Conservation (phyloP, 2,113 vertebrate species). For the Hippocampus comes region DNA sequence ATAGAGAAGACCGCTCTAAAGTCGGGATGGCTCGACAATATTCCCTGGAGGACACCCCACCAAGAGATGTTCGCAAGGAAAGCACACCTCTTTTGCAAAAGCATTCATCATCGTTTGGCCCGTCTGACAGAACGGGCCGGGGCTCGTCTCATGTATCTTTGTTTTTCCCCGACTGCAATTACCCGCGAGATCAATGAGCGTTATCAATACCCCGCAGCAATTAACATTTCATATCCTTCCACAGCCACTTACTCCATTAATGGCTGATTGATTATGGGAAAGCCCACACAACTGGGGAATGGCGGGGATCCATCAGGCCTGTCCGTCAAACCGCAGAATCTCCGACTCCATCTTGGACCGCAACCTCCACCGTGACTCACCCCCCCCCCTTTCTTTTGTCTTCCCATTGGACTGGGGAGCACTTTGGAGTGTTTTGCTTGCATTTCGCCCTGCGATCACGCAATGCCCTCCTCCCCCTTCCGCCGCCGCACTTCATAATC, state of each 20-base stretch:
- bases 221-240: constrained; percentile 81
- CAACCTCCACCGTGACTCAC: neutral
- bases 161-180: constrained; percentile 74
- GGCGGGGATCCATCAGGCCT: constrained; percentile 63
- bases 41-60: constrained; percentile 10
- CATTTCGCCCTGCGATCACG: constrained; percentile 36
- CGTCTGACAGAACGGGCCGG: constrained; percentile 46
- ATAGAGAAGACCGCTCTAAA: constrained; percentile 1
- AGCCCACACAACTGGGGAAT: constrained; percentile 49
- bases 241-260: constrained; percentile 80
- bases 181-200: constrained; percentile 67
- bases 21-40: constrained; percentile 5
- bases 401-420: constrained; percentile 13
- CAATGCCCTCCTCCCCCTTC: neutral
- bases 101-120: constrained; percentile 52
- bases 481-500: constrained; percentile 57
- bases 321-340: constrained; percentile 60
- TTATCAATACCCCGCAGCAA: constrained; percentile 78
- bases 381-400: constrained; percentile 11
- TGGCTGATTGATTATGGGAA: constrained; percentile 74
- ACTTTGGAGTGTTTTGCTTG: constrained; percentile 30
- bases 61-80: constrained; percentile 8
- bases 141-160: constrained; percentile 69
- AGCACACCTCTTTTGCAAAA: constrained; percentile 7
- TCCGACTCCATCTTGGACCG: constrained; percentile 42